phyloP scores from a whole-genome alignment of 2,113 vertebrate species.

The Microtus oregoni region DNA sequence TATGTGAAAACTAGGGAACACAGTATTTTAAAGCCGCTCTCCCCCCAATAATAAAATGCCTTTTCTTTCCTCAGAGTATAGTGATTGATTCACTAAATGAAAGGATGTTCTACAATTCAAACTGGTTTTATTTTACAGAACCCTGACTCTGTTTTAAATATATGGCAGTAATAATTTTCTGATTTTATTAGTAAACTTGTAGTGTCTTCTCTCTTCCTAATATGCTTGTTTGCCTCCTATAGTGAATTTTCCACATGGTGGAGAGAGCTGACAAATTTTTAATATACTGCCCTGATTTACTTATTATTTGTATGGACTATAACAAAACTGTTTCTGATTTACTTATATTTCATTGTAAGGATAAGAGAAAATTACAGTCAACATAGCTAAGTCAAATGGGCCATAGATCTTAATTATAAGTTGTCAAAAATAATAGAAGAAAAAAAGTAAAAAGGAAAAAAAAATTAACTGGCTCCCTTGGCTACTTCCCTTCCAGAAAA shows the following conservation, averaged over 20 bases:
- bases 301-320: conserved; percentile 67
- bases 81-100: conserved; percentile 1
- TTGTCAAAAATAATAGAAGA: conserved; percentile 67
- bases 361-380: conserved; percentile 66
- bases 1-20: conserved; percentile 16
- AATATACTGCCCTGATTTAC: conserved; percentile 72
- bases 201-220: background rate
- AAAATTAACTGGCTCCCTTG: conserved; percentile 76
- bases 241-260: conserved; percentile 68
- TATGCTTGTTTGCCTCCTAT: background rate
- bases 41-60: background rate
- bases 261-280: conserved; percentile 65
- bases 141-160: conserved; percentile 9
- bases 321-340: conserved; percentile 75
- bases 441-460: background rate
- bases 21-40: background rate
- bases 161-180: background rate
- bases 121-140: conserved; percentile 43
- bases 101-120: background rate
- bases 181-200: background rate
- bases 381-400: conserved; percentile 72
- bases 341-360: conserved; percentile 51
- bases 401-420: conserved; percentile 86
- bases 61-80: background rate
- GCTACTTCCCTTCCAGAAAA: conserved; percentile 85